Base-by-base conservation (phyloP, 2,113 vertebrate species). In the Malurus cyaneus region DNA sequence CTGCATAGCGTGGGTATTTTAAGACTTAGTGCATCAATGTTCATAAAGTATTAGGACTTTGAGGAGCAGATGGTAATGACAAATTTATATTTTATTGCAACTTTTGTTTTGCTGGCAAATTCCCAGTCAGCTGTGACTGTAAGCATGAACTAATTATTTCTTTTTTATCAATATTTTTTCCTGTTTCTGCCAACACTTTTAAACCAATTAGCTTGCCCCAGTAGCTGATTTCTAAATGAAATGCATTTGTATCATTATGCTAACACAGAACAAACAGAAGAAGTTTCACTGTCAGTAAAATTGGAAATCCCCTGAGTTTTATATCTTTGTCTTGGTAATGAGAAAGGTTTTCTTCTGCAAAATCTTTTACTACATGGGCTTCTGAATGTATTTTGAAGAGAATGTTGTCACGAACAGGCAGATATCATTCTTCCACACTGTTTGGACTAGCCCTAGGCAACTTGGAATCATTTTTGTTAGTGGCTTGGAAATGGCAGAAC, bases 61-160 rank as follows among this genome's bases (percentile, higher is more conserved):
- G 66, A 89, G 41, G n/a, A 94, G 49, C 62, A 95, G 87, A 80
- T 82, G 81, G 49, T 77, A 76, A 89, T 60, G 79, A 85, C 46
- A 82, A 64, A 88, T 74, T 56, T 64, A 6, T 79, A 69, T 88
- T 84, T 89, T 87, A 80, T 56, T 89, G 25, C 31, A 69, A 80
- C 62, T 47, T 65, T 85, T 72, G 6, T 61, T 95, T 87, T 88
- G 29, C 54, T 88, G 80, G 62, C 70, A 69, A 83, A 86, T 65
- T 93, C 28, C 19, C 87, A 81, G 25, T 81, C 53, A 92, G 28
- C 70, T 89, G 49, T 84, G 74, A 57, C 54, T 56, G 8, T 71
- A 90, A 83, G 25, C 50, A 82, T 80, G 54, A 92, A 92, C 67
- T 79, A 67, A 94, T 89, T 86, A 81, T 87, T 93, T 57, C 16